A percentile compares a stretch with the other conserved stretches of the same genome.
Evolutionary conservation across 2,888 invertebrate species (phyloP).

Genomic region (Aspidiotus rigidus): DNA sequence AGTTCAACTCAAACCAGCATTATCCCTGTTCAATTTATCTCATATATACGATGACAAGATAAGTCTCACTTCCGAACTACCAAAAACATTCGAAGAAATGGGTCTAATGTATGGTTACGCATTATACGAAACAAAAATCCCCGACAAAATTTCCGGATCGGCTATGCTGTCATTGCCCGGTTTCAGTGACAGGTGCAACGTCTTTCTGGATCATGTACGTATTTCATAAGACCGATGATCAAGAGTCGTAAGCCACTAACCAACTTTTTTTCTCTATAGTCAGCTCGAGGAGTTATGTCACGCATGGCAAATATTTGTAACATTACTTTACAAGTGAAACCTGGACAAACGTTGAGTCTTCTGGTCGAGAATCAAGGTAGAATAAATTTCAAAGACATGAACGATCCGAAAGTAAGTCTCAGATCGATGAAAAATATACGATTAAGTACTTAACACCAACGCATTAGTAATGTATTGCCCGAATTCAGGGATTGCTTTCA

Average conservation of each 20-base stretch:
- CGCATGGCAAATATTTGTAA: slow-evolving; percentile 22
- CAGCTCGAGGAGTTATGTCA: slow-evolving; percentile 30
- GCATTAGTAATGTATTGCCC: neutral
- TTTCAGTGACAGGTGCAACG: slow-evolving; percentile 60
- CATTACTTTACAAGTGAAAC: slow-evolving; percentile 20
- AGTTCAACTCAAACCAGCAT: slow-evolving; percentile 48
- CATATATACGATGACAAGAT: slow-evolving; percentile 30
- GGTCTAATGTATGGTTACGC: slow-evolving; percentile 54
- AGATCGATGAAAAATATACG: too few relatives aligned
- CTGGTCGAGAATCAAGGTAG: slow-evolving; percentile 72
- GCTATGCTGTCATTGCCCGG: slow-evolving; percentile 48
- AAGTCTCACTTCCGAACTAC: slow-evolving; percentile 38
- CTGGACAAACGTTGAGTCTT: slow-evolving; percentile 42
- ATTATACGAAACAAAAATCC: slow-evolving; percentile 53
- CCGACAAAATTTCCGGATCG: slow-evolving; percentile 42
- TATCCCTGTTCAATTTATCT: slow-evolving; percentile 40
- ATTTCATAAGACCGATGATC: neutral
- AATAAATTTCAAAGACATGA: slow-evolving; percentile 55
- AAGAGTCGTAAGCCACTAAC: neutral
- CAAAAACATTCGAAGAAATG: slow-evolving; percentile 56
- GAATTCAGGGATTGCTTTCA: neutral
- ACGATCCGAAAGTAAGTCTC: slow-evolving; percentile 43
- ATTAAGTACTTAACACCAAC: too few relatives aligned
- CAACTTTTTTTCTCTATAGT: slow-evolving; percentile 12
- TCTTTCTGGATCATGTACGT: slow-evolving; percentile 48